Conservation (phyloP, 2,888 invertebrate species). For the Troides aeacus region DNA sequence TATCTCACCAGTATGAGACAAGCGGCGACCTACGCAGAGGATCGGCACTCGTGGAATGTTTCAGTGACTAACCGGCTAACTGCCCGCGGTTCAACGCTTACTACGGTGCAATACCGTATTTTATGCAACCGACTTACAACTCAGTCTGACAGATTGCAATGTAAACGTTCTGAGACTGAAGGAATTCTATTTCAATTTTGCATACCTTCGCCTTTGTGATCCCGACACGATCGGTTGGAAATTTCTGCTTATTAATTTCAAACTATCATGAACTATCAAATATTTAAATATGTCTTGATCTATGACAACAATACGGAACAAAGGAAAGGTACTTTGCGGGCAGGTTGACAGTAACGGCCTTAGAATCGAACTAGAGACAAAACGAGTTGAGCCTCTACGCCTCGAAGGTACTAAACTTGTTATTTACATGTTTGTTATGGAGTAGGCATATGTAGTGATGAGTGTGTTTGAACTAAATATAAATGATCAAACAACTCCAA, state of each 20-base stretch:
- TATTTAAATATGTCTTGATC: background rate
- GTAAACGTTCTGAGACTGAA: constrained; percentile 29
- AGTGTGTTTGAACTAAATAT: constrained; percentile 15
- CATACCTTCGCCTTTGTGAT: constrained; percentile 6
- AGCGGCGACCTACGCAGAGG: constrained; percentile 44
- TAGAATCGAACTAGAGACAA: too few relatives aligned
- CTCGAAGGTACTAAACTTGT: too few relatives aligned
- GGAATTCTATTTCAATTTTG: constrained; percentile 23
- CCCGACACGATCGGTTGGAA: background rate
- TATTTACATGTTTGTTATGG: too few relatives aligned
- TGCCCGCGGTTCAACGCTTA: constrained; percentile 52
- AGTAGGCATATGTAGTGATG: background rate
- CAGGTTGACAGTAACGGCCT: too few relatives aligned
- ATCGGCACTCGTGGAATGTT: constrained; percentile 68
- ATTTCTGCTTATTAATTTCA: background rate
- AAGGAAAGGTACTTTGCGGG: too few relatives aligned
- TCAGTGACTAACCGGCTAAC: constrained; percentile 69
- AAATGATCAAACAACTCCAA: constrained; percentile 8
- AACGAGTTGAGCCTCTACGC: background rate
- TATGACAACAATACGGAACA: background rate
- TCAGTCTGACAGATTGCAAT: constrained; percentile 38
- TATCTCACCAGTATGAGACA: constrained; percentile 13
- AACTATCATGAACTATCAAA: background rate
- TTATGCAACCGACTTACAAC: constrained; percentile 38
- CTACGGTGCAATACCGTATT: constrained; percentile 42